Evolutionary conservation across 2,888 invertebrate species (phyloP), one percentile per base, ranked within the genome.

Genomic region (Monopis laevigella): DNA sequence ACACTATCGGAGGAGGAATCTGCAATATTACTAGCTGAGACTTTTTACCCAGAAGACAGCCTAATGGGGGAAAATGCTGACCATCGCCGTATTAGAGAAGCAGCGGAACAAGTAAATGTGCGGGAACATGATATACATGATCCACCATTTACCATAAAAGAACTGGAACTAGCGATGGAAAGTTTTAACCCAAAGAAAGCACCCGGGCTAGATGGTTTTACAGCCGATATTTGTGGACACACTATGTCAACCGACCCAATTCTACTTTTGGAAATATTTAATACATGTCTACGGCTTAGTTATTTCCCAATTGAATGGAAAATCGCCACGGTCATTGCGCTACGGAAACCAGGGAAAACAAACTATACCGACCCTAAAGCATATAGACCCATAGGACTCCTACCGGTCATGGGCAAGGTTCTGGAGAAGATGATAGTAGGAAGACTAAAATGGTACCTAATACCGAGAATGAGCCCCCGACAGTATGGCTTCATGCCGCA

Each of bases 401-500:
- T 43, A 2, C 27, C 43, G 18, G 32, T 43, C 2, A 8, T 43
- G 24, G 43, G 43, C 8, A 43, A 43, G 12, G 30, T 43, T 2
- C 21, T 42, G 5, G 48, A 50, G 17, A 49, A 48, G 21, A 39
- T 48, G 40, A 1, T 47, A 11, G 30, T 46, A 5, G 30, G n/a
- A 1, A 35, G 49, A 14, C 8, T 50, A 5, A 36, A 40, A 13
- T 50, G 44, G 43, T 35, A 47, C 8, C 3, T 48, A 0, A n/a
- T 38, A 2, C 46, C 44, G 5, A 46, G 27, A 1, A 14, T 48
- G 2, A 47, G 32, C 35, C 24, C 16, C 2, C 19, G 17, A 6
- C 48, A 50, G 29, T 51, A 43, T 17, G 47, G 50, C 2, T 50
- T 50, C 13, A 40, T 47, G 46, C 51, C 49, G 2, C 48, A 51